These are phyloP conservation scores for Syngnathoides biaculeatus DNA, from an alignment of 2,113 vertebrate species.

Conservation along the genomic window DNA sequence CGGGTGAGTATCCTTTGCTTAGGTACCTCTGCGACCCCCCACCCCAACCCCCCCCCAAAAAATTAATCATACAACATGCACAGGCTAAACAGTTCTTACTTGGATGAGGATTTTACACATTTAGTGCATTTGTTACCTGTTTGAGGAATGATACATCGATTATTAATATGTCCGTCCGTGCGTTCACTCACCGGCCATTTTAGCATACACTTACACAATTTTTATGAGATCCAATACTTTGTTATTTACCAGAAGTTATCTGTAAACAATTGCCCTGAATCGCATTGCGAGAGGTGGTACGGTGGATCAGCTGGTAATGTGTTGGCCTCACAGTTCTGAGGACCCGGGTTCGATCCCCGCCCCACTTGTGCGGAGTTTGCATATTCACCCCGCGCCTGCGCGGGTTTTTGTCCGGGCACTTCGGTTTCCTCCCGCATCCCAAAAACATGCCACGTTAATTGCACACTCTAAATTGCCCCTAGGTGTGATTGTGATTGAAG, in stretches of 20 bases:
- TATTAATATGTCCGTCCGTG: slow-evolving; percentile 13
- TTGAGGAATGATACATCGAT: slow-evolving; percentile 62
- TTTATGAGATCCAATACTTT: neutral
- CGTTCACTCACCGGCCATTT: neutral
- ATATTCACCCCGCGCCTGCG: no score
- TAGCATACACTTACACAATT: neutral
- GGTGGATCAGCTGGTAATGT: no score
- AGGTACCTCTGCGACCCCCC: slow-evolving; percentile 12
- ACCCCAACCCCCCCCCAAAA: slow-evolving; percentile 15
- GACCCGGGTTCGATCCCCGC: no score
- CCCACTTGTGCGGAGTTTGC: no score
- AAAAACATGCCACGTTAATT: no score
- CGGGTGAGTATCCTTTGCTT: slow-evolving; percentile 4
- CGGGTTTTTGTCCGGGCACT: no score
- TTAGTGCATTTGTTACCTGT: slow-evolving; percentile 77
- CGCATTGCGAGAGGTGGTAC: no score
- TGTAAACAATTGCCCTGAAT: no score
- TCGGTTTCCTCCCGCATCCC: no score
- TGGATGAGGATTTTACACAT: slow-evolving; percentile 69
- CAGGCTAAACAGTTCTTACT: slow-evolving; percentile 71
- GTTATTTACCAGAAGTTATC: neutral
- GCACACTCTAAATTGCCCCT: no score
- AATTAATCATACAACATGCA: slow-evolving; percentile 73
- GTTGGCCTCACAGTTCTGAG: no score
- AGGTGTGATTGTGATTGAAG: no score